Percentiles rank a stretch among this genome's conserved stretches.
Conservation (phyloP, 2,113 vertebrate genomes). For the Chaenocephalus aceratus region DNA sequence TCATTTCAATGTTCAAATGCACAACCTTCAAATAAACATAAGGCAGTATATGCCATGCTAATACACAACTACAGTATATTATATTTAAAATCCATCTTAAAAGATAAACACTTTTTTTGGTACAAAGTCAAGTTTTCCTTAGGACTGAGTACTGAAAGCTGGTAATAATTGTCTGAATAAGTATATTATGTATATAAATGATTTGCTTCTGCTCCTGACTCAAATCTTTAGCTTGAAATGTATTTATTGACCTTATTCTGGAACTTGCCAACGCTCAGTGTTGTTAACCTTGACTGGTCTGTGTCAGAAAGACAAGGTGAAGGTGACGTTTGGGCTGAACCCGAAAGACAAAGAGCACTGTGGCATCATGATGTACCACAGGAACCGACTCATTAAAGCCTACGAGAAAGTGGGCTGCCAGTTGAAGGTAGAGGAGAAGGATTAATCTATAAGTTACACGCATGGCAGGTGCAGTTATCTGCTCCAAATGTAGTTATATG, state of each 20-base stretch:
- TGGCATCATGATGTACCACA: slow-evolving; percentile 90
- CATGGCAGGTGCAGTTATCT: background rate
- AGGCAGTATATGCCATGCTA: too few relatives aligned
- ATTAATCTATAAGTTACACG: background rate
- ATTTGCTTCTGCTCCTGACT: background rate
- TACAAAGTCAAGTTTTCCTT: too few relatives aligned
- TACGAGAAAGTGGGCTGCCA: slow-evolving; percentile 89
- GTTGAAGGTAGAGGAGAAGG: slow-evolving; percentile 78
- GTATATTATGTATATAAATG: too few relatives aligned
- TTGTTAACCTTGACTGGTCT: slow-evolving; percentile 69
- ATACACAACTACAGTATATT: too few relatives aligned
- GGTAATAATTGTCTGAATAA: too few relatives aligned
- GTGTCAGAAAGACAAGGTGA: slow-evolving; percentile 86
- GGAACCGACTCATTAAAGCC: slow-evolving; percentile 88
- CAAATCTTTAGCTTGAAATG: background rate
- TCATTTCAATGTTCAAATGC: too few relatives aligned
- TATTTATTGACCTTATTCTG: background rate
- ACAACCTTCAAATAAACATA: background rate
- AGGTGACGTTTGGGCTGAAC: slow-evolving; percentile 89
- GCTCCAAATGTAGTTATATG: background rate
- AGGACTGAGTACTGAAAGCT: too few relatives aligned
- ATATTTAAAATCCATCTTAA: too few relatives aligned
- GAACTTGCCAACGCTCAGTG: background rate
- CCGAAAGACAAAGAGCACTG: slow-evolving; percentile 84
- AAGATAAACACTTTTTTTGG: too few relatives aligned